These are phyloP conservation scores for Gavia stellata DNA, from an alignment of 2,113 vertebrate species.

Conservation along the genomic window DNA sequence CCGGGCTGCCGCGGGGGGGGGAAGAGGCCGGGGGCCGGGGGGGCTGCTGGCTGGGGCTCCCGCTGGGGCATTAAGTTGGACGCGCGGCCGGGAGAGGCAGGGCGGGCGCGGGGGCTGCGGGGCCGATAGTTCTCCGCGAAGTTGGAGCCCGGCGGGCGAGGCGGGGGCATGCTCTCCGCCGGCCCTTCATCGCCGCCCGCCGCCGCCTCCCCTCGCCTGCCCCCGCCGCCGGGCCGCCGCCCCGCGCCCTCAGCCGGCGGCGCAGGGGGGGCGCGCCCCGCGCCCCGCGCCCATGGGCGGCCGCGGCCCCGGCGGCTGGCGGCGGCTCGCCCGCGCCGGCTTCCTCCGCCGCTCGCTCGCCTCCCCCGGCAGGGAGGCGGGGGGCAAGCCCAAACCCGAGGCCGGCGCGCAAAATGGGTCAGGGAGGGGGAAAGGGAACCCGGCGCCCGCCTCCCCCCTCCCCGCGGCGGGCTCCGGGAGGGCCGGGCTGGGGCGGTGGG, in stretches of 20 bases:
- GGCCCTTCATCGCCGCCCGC: background rate
- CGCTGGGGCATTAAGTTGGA: constrained; percentile 13
- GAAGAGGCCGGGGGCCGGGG: background rate
- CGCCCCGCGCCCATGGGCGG: background rate
- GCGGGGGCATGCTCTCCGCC: background rate
- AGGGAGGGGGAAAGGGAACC: background rate
- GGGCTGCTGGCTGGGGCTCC: background rate
- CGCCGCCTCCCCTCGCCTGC: background rate
- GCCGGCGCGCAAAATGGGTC: constrained; percentile 49
- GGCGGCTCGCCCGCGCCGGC: background rate
- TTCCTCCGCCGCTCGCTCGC: background rate
- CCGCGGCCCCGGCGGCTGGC: background rate
- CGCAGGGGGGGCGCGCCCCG: background rate
- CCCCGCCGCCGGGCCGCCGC: background rate
- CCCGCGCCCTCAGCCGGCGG: background rate
- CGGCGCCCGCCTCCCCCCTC: background rate
- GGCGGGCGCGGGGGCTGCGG: background rate
- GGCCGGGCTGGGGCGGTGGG: background rate
- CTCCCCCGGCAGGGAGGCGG: background rate
- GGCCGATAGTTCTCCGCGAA: background rate
- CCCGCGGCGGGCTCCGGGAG: background rate
- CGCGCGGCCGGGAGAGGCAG: background rate
- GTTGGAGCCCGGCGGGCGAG: constrained; percentile 9
- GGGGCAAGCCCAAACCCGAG: background rate
- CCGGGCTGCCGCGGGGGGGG: background rate